Conservation (phyloP, 35 echinoderm and acorn worm species). For the Ptychodera flava region DNA sequence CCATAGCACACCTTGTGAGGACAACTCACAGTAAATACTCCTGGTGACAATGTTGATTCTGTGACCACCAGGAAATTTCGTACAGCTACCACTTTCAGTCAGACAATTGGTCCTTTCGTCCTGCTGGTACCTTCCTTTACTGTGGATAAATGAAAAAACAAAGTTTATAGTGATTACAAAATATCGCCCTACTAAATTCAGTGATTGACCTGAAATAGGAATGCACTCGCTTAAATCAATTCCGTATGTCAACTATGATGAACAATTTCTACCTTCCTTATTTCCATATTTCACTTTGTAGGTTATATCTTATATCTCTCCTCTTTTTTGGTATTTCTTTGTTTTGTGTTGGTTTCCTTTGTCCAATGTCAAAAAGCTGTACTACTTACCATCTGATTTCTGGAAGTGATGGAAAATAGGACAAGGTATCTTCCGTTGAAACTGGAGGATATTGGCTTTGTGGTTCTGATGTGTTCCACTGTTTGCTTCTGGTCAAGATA, state of each 20-base stretch:
- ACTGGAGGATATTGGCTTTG: not conserved
- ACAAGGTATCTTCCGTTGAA: not conserved
- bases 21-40: not conserved
- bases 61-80: not conserved
- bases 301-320: too few relatives aligned
- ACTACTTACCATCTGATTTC: not conserved
- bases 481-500: not conserved
- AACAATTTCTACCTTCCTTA: too few relatives aligned
- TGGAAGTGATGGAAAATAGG: not conserved
- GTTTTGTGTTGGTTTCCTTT: too few relatives aligned
- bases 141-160: not conserved
- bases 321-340: too few relatives aligned
- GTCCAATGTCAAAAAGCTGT: too few relatives aligned
- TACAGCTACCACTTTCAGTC: not conserved
- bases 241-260: too few relatives aligned
- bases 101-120: not conserved
- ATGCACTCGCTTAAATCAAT: too few relatives aligned
- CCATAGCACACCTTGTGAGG: not conserved
- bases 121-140: not conserved
- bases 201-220: too few relatives aligned
- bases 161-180: not conserved
- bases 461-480: not conserved
- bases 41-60: not conserved
- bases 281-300: too few relatives aligned
- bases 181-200: too few relatives aligned